phyloP scores from a whole-genome alignment of 2,888 invertebrate genomes.

The Pristionchus mayeri region DNA sequence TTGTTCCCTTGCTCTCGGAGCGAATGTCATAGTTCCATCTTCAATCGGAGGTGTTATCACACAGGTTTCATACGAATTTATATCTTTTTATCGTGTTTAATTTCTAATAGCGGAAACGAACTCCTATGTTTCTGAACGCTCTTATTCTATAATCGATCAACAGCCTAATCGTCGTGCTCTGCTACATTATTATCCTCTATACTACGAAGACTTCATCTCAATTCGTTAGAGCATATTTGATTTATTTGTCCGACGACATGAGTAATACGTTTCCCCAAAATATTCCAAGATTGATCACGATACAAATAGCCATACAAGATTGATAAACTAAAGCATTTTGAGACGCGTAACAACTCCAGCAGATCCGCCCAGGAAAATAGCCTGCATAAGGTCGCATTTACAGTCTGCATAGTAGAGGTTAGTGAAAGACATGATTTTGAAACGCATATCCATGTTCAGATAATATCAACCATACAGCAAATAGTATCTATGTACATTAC shows the following conservation, averaged over 20 bases:
- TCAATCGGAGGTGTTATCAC: background rate
- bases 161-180: background rate
- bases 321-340: no score
- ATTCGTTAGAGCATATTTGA: background rate
- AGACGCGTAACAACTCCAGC: background rate
- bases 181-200: background rate
- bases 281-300: no score
- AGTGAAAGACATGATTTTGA: background rate
- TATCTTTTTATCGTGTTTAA: background rate
- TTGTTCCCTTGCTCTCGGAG: background rate
- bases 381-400: background rate
- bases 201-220: background rate
- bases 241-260: no score
- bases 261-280: no score
- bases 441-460: background rate
- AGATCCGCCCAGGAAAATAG: background rate
- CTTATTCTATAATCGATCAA: background rate
- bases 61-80: background rate
- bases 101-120: background rate
- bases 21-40: no score
- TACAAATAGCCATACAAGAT: no score
- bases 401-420: background rate
- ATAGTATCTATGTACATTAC: background rate
- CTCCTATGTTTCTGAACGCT: background rate
- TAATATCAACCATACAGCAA: background rate